Percentiles rank a stretch among this genome's conserved stretches.
Conservation (phyloP, 35 echinoderm and acorn worm species). For the Lytechinus pictus region DNA sequence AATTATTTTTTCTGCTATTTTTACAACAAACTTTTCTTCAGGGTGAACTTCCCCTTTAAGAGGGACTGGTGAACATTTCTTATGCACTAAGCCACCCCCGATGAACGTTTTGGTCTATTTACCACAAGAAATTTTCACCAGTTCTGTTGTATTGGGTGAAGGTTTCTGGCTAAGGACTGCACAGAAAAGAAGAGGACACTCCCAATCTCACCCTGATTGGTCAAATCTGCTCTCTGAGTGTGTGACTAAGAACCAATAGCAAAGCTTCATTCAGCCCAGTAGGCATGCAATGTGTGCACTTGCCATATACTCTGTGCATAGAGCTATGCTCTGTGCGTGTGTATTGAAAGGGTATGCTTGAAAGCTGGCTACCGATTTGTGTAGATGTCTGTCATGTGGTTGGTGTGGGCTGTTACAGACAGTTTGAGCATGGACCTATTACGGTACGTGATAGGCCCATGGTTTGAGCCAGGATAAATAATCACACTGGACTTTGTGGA, state of each 20-base stretch:
- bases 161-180: not conserved
- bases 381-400: not conserved
- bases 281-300: not conserved
- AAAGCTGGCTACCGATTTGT: not conserved
- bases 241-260: not conserved
- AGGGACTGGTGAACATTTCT: too few relatives aligned
- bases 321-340: not conserved
- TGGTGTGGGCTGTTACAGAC: conserved; percentile 13
- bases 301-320: not conserved
- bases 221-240: not conserved
- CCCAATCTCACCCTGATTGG: not conserved
- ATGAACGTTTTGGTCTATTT: too few relatives aligned
- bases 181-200: not conserved
- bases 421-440: too few relatives aligned
- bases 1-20: too few relatives aligned
- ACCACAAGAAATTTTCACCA: not conserved
- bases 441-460: too few relatives aligned
- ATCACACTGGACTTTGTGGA: conserved; percentile 10
- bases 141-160: not conserved
- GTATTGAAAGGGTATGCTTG: not conserved
- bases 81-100: too few relatives aligned
- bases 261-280: not conserved
- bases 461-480: conserved; percentile 24
- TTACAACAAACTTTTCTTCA: too few relatives aligned
- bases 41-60: too few relatives aligned